Percentiles rank a stretch among this genome's conserved stretches.
Evolutionary conservation across 2,113 vertebrate species (phyloP).

Genomic region (Rousettus leschenaultii): DNA sequence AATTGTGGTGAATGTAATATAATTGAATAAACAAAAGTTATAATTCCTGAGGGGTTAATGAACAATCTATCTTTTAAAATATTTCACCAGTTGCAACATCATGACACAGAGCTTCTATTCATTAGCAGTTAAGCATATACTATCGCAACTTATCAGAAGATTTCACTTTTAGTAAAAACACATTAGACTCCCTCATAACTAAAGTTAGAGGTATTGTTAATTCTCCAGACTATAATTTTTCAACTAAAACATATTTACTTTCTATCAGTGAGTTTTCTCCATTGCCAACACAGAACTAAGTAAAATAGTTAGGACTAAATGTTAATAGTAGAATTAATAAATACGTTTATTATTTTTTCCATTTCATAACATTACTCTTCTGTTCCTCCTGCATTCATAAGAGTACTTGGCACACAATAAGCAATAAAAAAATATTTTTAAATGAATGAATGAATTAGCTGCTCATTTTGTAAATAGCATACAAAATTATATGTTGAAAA

Average conservation of each 20-base stretch:
- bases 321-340: neutral
- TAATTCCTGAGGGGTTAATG: conserved; percentile 29
- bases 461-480: neutral
- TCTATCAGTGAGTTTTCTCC: neutral
- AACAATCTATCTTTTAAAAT: conserved; percentile 4
- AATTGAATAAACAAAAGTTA: conserved; percentile 35
- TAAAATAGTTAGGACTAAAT: neutral
- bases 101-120: neutral
- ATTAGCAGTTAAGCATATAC: conserved; percentile 48
- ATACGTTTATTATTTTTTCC: neutral
- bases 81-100: neutral
- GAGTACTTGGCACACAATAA: neutral
- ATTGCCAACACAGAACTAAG: neutral
- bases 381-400: neutral
- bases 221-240: neutral
- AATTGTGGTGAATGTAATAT: conserved; percentile 24
- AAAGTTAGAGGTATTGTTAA: neutral
- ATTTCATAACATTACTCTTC: neutral
- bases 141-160: neutral
- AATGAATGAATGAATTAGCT: neutral
- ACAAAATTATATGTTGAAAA: neutral
- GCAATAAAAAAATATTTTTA: neutral
- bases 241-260: neutral
- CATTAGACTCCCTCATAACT: neutral
- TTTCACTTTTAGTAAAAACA: conserved; percentile 27